These are phyloP conservation scores for Thelaira solivaga DNA, from an alignment of 2,888 invertebrate genomes.

Conservation along the genomic window DNA sequence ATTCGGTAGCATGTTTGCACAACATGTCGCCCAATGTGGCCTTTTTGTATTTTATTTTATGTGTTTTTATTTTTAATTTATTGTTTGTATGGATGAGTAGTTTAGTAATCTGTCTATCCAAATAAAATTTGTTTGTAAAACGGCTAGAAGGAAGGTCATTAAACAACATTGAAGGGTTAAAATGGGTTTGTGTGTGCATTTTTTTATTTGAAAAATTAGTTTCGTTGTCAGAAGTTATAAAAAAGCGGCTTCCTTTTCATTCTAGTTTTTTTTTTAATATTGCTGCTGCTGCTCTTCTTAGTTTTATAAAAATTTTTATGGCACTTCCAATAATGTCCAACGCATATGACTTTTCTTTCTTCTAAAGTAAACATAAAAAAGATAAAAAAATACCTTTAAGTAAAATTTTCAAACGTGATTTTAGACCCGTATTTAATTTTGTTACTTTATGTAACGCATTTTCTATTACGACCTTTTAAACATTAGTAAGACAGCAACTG, in stretches of 20 bases:
- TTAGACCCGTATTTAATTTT: slow-evolving; percentile 44
- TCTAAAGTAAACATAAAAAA: background rate
- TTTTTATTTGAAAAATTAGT: slow-evolving; percentile 47
- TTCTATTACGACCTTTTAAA: slow-evolving; percentile 2
- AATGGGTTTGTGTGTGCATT: slow-evolving; percentile 22
- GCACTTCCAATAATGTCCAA: slow-evolving; percentile 65
- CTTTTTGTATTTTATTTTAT: slow-evolving; percentile 56
- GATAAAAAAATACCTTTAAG: background rate
- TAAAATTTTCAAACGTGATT: slow-evolving; percentile 33
- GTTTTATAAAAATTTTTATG: slow-evolving; percentile 60
- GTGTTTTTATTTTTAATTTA: background rate
- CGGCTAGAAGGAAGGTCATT: slow-evolving; percentile 20
- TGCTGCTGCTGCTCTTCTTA: slow-evolving; percentile 11
- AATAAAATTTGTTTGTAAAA: background rate
- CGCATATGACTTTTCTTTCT: slow-evolving; percentile 14
- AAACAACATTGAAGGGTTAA: slow-evolving; percentile 42
- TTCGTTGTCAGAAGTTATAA: slow-evolving; percentile 47
- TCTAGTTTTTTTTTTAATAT: slow-evolving; percentile 27
- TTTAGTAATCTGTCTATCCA: slow-evolving; percentile 46
- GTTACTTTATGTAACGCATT: slow-evolving; percentile 37
- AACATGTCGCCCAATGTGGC: slow-evolving; percentile 75
- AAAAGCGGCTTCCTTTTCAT: slow-evolving; percentile 57
- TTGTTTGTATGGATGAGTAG: slow-evolving; percentile 18
- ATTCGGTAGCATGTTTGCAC: slow-evolving; percentile 76
- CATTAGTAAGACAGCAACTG: background rate